These are phyloP conservation scores for Rhyacophila evoluta DNA, from an alignment of 2,888 invertebrate species.

Conservation along the genomic window DNA sequence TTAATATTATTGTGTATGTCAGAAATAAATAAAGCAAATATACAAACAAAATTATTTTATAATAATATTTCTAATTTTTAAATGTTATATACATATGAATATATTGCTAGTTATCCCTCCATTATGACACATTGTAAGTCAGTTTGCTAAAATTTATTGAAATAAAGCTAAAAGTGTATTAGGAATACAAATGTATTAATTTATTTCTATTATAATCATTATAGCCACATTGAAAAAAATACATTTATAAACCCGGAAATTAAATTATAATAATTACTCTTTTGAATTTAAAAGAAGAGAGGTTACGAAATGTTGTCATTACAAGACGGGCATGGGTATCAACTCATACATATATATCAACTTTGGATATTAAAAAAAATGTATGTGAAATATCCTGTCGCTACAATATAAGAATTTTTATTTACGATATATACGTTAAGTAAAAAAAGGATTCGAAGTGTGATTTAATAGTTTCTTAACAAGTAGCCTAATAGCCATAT, in stretches of 20 bases:
- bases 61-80: slow-evolving; percentile 57
- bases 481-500: no score
- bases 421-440: no score
- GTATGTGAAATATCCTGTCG: no score
- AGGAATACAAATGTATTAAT: slow-evolving; percentile 40
- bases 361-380: no score
- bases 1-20: slow-evolving; percentile 57
- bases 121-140: slow-evolving; percentile 46
- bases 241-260: slow-evolving; percentile 6
- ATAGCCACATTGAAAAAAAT: slow-evolving; percentile 32
- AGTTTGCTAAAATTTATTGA: slow-evolving; percentile 45
- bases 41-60: slow-evolving; percentile 44
- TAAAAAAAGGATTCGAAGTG: no score
- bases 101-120: slow-evolving; percentile 46
- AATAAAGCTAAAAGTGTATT: slow-evolving; percentile 42
- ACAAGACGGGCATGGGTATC: background rate
- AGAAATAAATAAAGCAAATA: slow-evolving; percentile 42
- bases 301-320: background rate
- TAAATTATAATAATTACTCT: background rate
- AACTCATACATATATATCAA: no score
- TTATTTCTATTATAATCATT: slow-evolving; percentile 25
- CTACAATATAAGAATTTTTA: no score
- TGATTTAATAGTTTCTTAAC: no score
- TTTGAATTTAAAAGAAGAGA: background rate
- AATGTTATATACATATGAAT: slow-evolving; percentile 48